A percentile compares a stretch with the other conserved stretches of the same genome.
Conservation (phyloP, 2,888 invertebrate genomes). For the Nipponacmea schrenckii region DNA sequence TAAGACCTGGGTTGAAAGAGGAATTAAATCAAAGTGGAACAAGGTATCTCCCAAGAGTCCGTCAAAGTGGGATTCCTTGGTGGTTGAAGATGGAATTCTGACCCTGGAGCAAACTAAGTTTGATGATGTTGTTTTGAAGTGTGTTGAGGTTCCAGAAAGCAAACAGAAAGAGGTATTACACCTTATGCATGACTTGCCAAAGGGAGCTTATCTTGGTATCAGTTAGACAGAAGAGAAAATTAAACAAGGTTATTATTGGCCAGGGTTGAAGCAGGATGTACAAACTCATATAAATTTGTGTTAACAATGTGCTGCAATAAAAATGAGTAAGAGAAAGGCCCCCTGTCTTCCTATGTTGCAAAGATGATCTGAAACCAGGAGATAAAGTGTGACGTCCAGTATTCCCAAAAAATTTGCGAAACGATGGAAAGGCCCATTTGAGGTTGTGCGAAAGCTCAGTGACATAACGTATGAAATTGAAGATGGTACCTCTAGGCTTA, state of each 20-base stretch:
- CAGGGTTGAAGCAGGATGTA: slow-evolving; percentile 10
- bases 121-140: neutral
- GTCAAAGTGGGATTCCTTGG: neutral
- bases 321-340: neutral
- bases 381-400: slow-evolving; percentile 10
- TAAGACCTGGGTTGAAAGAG: neutral
- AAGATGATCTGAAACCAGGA: neutral
- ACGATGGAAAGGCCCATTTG: slow-evolving; percentile 21
- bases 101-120: neutral
- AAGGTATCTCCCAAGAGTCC: neutral
- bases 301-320: neutral
- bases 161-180: neutral
- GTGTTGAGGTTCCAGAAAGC: neutral
- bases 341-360: neutral
- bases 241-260: slow-evolving; percentile 14
- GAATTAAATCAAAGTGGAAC: neutral
- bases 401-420: slow-evolving; percentile 11
- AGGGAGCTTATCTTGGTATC: slow-evolving; percentile 6
- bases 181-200: neutral
- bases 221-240: neutral
- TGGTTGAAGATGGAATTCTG: neutral
- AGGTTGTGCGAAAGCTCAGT: slow-evolving; percentile 2
- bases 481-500: neutral
- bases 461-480: slow-evolving; percentile 9
- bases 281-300: neutral